Base-by-base conservation (phyloP, 2,888 invertebrate species). In the Heliconius erato region DNA sequence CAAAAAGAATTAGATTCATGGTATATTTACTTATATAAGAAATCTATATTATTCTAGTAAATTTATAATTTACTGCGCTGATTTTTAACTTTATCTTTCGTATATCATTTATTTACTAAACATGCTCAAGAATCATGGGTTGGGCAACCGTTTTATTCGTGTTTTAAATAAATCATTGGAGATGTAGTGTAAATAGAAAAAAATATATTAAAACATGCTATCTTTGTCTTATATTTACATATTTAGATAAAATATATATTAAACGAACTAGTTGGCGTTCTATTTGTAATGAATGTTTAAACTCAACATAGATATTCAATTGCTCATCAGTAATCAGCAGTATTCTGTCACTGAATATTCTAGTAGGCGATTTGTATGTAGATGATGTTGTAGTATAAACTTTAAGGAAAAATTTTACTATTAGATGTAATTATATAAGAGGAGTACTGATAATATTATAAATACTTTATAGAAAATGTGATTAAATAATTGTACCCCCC, bases 361-460 rank as follows among this genome's bases (percentile, higher is more conserved):
- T 92, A 93, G 92, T 91, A 91, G 88, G 90, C 88, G 87, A 89
- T 89, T 86, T 91, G 85, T 91, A 90, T 89, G 91, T 91, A 91
- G 88, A 89, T 89, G 89, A 88, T 87, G 87, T 89, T 85, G 85
- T 86, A 83, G 71, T 85, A 71, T 84, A 83, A 28, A 83, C 69
- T 79, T 81, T 84, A 85, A 86, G 82, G 80, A 84, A 85, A 86
- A 85, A 85, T 85, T 85, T 83, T 84, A 86, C 85, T 87, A 87
- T 85, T 85, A 87, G 86, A 83, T 85, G 82, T 87, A 87, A 87
- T 86, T 85, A 79, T 85, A 84, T 94, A 94, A 94, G 92, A 91
- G 93, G 93, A 93, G 95, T 95, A 95, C 95, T 95, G 94, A 94
- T 94, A 93, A 92, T 91, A 90, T 92, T 93, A 93, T 91, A 91